Evolutionary conservation across 2,797 vertebrate species (phyloP).

Genomic region (Loriculus beryllinus): DNA sequence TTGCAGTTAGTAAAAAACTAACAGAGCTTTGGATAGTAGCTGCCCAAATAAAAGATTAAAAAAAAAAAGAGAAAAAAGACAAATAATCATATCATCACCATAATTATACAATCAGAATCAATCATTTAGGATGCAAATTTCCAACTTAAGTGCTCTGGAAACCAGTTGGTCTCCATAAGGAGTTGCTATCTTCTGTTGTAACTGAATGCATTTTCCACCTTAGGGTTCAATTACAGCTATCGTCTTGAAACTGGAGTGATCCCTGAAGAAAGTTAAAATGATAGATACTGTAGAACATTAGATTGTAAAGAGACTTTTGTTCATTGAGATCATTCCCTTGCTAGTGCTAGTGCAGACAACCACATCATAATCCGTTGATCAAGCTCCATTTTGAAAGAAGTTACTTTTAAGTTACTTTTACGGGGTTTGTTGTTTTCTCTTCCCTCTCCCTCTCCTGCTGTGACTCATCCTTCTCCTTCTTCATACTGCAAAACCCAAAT

Average conservation of each 20-base stretch:
- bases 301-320: conserved; percentile 9
- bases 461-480: not conserved
- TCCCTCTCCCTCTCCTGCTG: not conserved
- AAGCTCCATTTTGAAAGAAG: conserved; percentile 2
- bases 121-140: not conserved
- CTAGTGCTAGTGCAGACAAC: conserved; percentile 10
- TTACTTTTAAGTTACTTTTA: not conserved
- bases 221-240: conserved; percentile 5
- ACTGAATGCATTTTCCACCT: not conserved
- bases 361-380: conserved; percentile 7
- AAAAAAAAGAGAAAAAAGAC: not conserved
- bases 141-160: not conserved
- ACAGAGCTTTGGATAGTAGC: not conserved
- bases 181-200: not conserved
- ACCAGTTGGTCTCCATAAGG: not conserved
- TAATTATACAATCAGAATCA: not conserved
- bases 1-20: not conserved
- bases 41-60: not conserved
- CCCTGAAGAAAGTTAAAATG: conserved; percentile 28
- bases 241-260: conserved; percentile 16
- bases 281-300: not conserved
- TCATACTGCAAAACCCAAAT: not conserved
- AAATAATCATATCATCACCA: not conserved
- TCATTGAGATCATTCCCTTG: conserved; percentile 7
- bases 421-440: not conserved